Evolutionary conservation across 2,888 invertebrate genomes (phyloP), one percentile per base, ranked within the genome.

Genomic region (Cheilosia vulpina): DNA sequence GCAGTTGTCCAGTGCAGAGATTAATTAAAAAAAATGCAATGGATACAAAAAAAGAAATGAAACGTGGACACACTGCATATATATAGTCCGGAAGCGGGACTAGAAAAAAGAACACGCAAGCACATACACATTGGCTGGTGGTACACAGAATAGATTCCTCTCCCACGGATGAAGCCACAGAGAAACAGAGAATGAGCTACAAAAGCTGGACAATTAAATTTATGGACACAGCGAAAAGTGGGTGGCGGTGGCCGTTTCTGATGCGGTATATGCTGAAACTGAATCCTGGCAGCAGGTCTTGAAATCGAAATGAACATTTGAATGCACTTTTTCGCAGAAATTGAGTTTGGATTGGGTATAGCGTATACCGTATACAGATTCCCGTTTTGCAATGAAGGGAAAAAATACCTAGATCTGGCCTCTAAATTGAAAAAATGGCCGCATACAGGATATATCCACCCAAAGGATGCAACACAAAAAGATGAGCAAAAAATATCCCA

Each of bases 161-260:
- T 85, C 81, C 85, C 85, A 81, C 85, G 76, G 71, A 71, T 57
- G 66, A 85, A 85, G 84, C 84, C 84, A 66, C 85, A 81, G 58
- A 34, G 66, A 50, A 71, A 45, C 71, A 72, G 66, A 77, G 85
- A 85, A 81, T 81, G 85, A 80, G 85, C 81, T 85, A 85, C 71
- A 85, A 85, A 81, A 85, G 85, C 85, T 81, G 85, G 85, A 85
- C 85, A 85, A 85, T 85, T 85, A 81, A 85, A 85, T 85, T 85
- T 85, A 85, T 85, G 81, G 81, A 50, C 85, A 71, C 84, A 53
- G 19, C 62, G 71, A 81, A 71, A 76, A 76, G 71, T 72, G 76
- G 75, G 76, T 69, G 71, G 65, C 57, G n/a, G 63, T n/a, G 21
- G 62, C 17, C 31, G 21, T 24, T 52, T 47, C 2, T 72, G 27